phyloP scores from a whole-genome alignment of 2,113 vertebrate genomes.

The Pterophyllum scalare region DNA sequence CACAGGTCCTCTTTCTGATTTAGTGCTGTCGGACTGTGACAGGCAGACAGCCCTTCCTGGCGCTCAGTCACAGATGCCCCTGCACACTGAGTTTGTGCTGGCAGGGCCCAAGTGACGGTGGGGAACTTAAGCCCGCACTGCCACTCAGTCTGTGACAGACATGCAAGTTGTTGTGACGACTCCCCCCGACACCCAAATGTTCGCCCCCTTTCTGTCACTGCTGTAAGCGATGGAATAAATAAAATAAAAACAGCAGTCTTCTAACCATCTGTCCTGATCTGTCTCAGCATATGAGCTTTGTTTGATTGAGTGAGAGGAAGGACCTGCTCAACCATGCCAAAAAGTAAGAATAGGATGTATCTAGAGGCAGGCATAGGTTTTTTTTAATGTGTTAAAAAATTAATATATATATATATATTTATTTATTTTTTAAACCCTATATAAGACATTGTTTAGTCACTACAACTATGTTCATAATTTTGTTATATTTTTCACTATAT shows the following conservation, averaged over 20 bases:
- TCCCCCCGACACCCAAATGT: constrained; percentile 20
- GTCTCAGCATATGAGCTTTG: constrained; percentile 58
- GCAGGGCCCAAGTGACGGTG: constrained; percentile 33
- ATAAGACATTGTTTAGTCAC: not conserved
- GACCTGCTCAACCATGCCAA: not conserved
- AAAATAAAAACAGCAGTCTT: constrained; percentile 62
- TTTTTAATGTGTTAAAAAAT: not conserved
- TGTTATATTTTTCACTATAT: not conserved
- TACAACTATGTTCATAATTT: not conserved
- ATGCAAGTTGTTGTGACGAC: constrained; percentile 36
- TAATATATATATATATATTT: too few species aligned
- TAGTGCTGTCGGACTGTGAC: constrained; percentile 59
- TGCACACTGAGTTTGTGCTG: constrained; percentile 26
- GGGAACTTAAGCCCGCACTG: constrained; percentile 28
- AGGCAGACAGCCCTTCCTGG: constrained; percentile 57
- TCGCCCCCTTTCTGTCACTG: constrained; percentile 43
- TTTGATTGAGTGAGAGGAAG: constrained; percentile 54
- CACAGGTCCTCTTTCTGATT: constrained; percentile 54
- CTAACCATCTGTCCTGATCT: constrained; percentile 60
- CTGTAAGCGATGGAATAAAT: constrained; percentile 56
- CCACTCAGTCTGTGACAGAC: constrained; percentile 61
- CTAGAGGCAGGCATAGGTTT: constrained; percentile 7
- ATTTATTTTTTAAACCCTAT: not conserved
- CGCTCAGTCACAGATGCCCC: constrained; percentile 57
- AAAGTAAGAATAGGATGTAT: constrained; percentile 28